These are phyloP conservation scores for Philhelius pedissequus DNA, from an alignment of 2,888 invertebrate species.

Conservation along the genomic window DNA sequence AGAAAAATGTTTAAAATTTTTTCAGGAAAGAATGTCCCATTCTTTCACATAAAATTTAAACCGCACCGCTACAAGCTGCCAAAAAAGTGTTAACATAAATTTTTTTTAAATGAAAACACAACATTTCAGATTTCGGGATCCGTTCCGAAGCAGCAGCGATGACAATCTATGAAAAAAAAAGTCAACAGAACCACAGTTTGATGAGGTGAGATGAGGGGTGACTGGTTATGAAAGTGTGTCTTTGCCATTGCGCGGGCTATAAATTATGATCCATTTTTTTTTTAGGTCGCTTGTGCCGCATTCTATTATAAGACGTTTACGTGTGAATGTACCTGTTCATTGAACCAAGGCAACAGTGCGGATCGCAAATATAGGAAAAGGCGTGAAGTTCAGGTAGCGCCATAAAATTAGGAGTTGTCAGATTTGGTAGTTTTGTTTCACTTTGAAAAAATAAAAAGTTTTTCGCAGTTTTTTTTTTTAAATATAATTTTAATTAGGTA, in stretches of 20 bases:
- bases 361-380: background rate
- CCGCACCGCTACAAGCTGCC: slow-evolving; percentile 11
- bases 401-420: background rate
- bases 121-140: slow-evolving; percentile 37
- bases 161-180: slow-evolving; percentile 3
- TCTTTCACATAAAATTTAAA: slow-evolving; percentile 4
- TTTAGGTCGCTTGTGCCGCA: slow-evolving; percentile 15
- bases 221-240: background rate
- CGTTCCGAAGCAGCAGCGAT: background rate
- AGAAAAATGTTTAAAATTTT: background rate
- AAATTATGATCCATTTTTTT: slow-evolving; percentile 21
- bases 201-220: background rate
- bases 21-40: background rate
- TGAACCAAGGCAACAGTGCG: background rate
- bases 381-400: background rate
- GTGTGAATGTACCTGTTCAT: background rate
- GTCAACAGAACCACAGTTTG: background rate
- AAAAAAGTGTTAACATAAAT: slow-evolving; percentile 24
- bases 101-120: slow-evolving; percentile 26
- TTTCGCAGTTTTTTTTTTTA: too few species aligned
- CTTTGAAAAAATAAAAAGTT: background rate
- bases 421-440: background rate
- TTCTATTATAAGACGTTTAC: background rate
- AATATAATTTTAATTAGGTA: too few species aligned
- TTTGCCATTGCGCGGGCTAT: background rate